These are phyloP conservation scores for Trachelus iudaicus DNA, from an alignment of 2,888 invertebrate genomes.

Conservation along the genomic window DNA sequence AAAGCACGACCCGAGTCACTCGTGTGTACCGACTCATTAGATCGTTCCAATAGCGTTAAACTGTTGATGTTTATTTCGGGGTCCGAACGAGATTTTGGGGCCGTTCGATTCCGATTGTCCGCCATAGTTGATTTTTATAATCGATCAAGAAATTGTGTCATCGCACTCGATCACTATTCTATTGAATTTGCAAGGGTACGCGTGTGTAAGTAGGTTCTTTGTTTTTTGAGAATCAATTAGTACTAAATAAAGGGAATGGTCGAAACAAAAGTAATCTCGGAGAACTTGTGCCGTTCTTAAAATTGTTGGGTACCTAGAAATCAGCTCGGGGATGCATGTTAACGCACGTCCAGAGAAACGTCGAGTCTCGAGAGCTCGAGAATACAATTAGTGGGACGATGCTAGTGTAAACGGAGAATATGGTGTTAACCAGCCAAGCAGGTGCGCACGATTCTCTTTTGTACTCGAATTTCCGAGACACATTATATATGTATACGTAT, in stretches of 20 bases:
- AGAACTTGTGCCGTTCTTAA: neutral
- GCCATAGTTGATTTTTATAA: neutral
- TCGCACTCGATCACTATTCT: neutral
- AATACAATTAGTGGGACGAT: slow-evolving; percentile 50
- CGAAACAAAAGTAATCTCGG: neutral
- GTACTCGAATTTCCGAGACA: slow-evolving; percentile 7
- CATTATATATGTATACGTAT: neutral
- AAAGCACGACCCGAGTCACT: neutral
- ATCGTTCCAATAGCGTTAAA: neutral
- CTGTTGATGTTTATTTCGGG: neutral
- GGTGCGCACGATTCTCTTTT: slow-evolving; percentile 38
- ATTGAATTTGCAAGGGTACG: neutral
- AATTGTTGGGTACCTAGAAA: neutral
- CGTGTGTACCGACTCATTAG: neutral
- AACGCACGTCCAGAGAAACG: slow-evolving; percentile 10
- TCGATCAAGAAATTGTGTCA: neutral
- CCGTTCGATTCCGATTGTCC: neutral
- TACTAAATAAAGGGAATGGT: neutral
- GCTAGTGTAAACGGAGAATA: slow-evolving; percentile 21
- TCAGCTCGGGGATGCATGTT: slow-evolving; percentile 7
- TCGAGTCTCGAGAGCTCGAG: slow-evolving; percentile 26
- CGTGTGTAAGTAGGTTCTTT: neutral
- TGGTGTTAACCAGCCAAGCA: slow-evolving; percentile 41
- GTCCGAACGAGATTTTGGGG: too few species aligned
- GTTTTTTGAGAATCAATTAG: neutral